These are phyloP conservation scores for Carposina sasakii DNA, from an alignment of 1,140 invertebrate species.

Conservation along the genomic window DNA sequence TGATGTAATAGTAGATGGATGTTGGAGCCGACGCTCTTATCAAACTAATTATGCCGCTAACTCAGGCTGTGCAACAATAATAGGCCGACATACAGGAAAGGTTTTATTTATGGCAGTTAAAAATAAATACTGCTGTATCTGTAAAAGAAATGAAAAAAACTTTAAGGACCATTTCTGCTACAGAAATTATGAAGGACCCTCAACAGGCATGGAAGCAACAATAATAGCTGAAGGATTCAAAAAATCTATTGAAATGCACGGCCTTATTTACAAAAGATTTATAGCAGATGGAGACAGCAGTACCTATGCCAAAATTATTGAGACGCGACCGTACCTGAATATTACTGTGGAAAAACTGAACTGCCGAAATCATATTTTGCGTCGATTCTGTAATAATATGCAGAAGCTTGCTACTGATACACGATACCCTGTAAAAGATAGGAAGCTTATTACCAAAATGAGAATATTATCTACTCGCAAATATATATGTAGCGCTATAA, in stretches of 20 bases:
- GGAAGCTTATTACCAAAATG: not conserved
- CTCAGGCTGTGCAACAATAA: constrained; percentile 35
- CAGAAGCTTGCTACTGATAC: not conserved
- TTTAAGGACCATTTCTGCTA: constrained; percentile 30
- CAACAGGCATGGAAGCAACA: constrained; percentile 59
- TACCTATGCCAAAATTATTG: constrained; percentile 34
- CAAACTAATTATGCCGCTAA: constrained; percentile 33
- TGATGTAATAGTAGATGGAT: constrained; percentile 33
- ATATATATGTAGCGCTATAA: no score
- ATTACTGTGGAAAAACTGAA: constrained; percentile 44
- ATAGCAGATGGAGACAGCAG: no score
- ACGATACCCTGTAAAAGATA: not conserved
- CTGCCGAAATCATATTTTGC: constrained; percentile 34
- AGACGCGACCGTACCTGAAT: constrained; percentile 31
- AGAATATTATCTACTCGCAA: no score
- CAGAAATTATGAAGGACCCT: constrained; percentile 37
- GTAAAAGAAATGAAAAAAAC: constrained; percentile 21
- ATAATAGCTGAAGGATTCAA: constrained; percentile 56
- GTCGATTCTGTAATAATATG: constrained; percentile 14
- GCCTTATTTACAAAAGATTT: no score
- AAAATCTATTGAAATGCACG: constrained; percentile 30
- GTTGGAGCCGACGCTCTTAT: constrained; percentile 39
- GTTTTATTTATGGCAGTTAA: constrained; percentile 27
- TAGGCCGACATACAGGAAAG: constrained; percentile 25
- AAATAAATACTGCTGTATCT: constrained; percentile 35